Evolutionary conservation across 1,140 invertebrate species (phyloP).

Genomic region (Saxidomus purpurata): DNA sequence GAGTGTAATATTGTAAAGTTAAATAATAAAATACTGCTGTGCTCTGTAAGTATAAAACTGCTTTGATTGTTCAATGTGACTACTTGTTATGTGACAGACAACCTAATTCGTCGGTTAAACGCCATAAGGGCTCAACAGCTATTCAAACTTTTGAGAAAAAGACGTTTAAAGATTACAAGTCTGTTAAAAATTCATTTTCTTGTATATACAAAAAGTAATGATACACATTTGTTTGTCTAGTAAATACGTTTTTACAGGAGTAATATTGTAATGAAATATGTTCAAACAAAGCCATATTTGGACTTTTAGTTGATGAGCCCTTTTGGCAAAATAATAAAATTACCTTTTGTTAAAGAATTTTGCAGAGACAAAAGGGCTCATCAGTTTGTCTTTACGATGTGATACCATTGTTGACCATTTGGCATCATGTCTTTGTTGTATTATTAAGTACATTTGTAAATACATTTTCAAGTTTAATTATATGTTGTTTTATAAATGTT

Average conservation of each 20-base stretch:
- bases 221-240: neutral
- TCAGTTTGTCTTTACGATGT: neutral
- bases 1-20: no score
- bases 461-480: neutral
- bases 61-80: no score
- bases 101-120: neutral
- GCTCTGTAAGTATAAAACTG: no score
- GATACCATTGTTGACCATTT: neutral
- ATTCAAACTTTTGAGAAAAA: conserved; percentile 17
- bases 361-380: neutral
- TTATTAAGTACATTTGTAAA: neutral
- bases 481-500: neutral
- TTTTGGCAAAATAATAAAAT: neutral
- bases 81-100: no score
- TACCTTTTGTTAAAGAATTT: neutral
- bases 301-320: conserved; percentile 1
- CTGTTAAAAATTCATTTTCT: neutral
- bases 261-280: neutral
- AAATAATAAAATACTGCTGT: no score
- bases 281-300: neutral
- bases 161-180: neutral
- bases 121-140: neutral
- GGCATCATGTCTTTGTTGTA: no score
- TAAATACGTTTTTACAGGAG: neutral
- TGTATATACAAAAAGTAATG: neutral